Evolutionary conservation across 2,888 invertebrate species (phyloP), one percentile per base, ranked within the genome.

Genomic region (Bugulina stolonifera): DNA sequence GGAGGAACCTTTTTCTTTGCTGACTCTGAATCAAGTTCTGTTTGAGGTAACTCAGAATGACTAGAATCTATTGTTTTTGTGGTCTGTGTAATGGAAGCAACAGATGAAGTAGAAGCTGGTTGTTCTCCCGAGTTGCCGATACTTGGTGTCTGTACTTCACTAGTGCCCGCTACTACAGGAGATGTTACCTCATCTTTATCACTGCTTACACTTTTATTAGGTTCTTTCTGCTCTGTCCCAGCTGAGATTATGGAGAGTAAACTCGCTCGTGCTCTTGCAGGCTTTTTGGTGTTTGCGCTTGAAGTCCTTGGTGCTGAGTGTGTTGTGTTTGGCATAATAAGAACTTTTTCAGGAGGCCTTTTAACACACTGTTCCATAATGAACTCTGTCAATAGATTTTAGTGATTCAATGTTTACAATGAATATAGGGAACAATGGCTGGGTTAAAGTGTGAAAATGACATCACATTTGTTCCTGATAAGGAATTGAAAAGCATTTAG

Each of bases 201-300:
- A 25, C 57, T 57, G 23, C 57, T 57, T 10, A 57, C 57, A 57
- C 57, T 57, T n/a, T 18, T 5, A 5, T 57, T 57, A 23, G 57
- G 57, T n/a, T 22, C 18, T 34, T 64, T 64, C 10, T 5, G 10
- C 14, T 64, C 64, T 32, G 29, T 32, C 14, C 64, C 64, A 64
- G 64, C 64, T 29, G 64, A 64, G 25, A 64, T 64, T 14, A 64
- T 64, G 32, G 64, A 64, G 32, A 64, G 64, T 18, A 64, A n/a
- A 32, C 64, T 64, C 3, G 64, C 10, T 32, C 64, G 64, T 23
- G 10, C 55, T 55, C 55, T 5, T 18, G 55, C 55, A 14, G 64
- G 32, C 27, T 64, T 64, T n/a, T 25, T 64, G n/a, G 3, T 32
- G 64, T 10, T 64, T n/a, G 3, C 14, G 5, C n/a, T 23, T 14